A percentile compares a stretch with the other conserved stretches of the same genome.
Conservation (phyloP, 2,797 vertebrate genomes). For the Spondyliosoma cantharus region DNA sequence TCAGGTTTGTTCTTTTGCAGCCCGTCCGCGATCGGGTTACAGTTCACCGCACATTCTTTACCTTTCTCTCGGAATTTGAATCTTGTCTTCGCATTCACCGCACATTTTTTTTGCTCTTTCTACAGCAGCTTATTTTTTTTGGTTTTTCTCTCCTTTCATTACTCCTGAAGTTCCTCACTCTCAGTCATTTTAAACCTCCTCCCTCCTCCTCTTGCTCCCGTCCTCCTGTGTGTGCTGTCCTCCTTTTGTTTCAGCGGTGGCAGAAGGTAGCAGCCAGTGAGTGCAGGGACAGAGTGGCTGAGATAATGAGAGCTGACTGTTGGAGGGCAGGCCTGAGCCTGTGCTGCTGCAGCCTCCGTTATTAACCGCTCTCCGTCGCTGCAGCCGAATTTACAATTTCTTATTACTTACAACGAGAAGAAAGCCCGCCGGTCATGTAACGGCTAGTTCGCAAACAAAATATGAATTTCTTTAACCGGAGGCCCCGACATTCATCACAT, state of each 20-base stretch:
- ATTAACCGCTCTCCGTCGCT: constrained; percentile 18
- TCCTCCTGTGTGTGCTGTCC: constrained; percentile 42
- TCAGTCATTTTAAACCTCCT: constrained; percentile 23
- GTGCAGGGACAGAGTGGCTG: constrained; percentile 29
- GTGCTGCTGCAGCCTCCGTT: constrained; percentile 1
- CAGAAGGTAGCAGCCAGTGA: constrained; percentile 29
- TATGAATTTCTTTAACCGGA: constrained; percentile 9
- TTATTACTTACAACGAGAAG: neutral
- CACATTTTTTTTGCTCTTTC: neutral
- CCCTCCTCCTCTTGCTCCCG: neutral
- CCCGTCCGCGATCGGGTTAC: neutral
- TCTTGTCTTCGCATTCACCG: neutral
- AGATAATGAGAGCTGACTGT: constrained; percentile 62
- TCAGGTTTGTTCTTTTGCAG: constrained; percentile 6
- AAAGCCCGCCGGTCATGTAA: neutral
- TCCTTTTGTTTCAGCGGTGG: constrained; percentile 50
- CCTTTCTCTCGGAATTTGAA: neutral
- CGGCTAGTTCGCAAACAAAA: neutral
- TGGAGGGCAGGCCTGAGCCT: constrained; percentile 40
- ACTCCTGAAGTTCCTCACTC: neutral
- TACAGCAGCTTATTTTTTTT: neutral
- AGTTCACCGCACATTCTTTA: neutral
- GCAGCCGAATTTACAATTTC: constrained; percentile 17
- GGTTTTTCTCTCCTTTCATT: neutral
- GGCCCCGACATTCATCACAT: neutral